phyloP scores from a whole-genome alignment of 2,797 vertebrate species.

The Petrocephalus sullivani region DNA sequence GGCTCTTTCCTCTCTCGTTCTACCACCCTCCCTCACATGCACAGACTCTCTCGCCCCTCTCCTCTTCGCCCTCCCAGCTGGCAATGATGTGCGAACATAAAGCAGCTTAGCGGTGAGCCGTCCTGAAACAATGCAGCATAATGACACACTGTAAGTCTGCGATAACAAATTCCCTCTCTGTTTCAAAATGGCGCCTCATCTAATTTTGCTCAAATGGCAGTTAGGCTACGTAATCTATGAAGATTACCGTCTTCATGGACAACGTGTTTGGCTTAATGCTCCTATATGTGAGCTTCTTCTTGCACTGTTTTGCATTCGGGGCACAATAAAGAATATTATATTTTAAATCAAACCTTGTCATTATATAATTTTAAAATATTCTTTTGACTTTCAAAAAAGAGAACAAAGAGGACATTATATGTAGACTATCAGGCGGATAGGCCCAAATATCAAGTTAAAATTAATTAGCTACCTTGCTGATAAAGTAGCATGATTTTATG shows the following conservation, averaged over 20 bases:
- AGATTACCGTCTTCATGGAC: constrained; percentile 21
- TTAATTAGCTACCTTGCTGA: not conserved
- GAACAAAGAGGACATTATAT: not conserved
- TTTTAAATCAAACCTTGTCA: not conserved
- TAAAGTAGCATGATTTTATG: not conserved
- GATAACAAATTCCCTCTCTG: constrained; percentile 56
- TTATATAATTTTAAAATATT: not conserved
- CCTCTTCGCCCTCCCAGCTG: not conserved
- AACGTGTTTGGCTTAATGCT: constrained; percentile 11
- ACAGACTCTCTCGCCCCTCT: not conserved
- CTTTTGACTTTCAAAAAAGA: not conserved
- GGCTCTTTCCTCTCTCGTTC: not conserved
- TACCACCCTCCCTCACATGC: not conserved
- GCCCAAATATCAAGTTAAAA: not conserved
- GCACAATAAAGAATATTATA: not conserved
- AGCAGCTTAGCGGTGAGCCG: constrained; percentile 50
- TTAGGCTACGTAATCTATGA: constrained; percentile 21
- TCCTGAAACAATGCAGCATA: constrained; percentile 56
- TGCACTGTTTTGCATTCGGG: not conserved
- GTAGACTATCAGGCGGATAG: not conserved
- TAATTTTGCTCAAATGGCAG: constrained; percentile 25
- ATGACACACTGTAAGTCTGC: constrained; percentile 55
- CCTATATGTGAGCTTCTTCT: not conserved
- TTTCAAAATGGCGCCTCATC: constrained; percentile 29
- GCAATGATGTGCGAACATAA: constrained; percentile 41